phyloP scores from a whole-genome alignment of 2,113 vertebrate genomes.

The Leucopsar rothschildi region DNA sequence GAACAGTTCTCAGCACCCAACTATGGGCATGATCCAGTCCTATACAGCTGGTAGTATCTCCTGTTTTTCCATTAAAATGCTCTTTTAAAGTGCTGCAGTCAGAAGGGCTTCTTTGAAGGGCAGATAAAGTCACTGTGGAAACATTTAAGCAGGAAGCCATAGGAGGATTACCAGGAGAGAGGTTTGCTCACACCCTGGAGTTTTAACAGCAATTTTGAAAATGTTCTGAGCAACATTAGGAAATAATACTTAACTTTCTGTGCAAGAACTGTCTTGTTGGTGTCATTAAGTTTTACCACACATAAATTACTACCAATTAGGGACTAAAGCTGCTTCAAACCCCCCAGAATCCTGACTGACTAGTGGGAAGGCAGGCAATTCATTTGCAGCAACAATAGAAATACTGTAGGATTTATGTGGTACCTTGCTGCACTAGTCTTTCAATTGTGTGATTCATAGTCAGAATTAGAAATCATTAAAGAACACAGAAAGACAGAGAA shows the following conservation, averaged over 20 bases:
- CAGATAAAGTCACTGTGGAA: neutral
- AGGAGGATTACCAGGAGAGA: neutral
- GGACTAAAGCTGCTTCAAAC: neutral
- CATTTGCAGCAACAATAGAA: neutral
- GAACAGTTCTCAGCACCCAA: neutral
- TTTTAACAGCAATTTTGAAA: neutral
- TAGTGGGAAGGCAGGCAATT: neutral
- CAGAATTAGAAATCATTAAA: neutral
- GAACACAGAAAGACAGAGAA: neutral
- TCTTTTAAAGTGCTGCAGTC: neutral
- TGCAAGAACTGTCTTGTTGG: neutral
- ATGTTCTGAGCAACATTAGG: neutral
- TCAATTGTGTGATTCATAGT: neutral
- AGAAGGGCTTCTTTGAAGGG: neutral
- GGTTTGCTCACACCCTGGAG: neutral
- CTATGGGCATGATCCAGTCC: fast-evolving
- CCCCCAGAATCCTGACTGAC: neutral
- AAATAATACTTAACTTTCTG: neutral
- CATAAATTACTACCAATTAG: neutral
- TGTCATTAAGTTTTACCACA: constrained; percentile 6
- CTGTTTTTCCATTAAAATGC: neutral
- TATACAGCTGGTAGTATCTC: neutral
- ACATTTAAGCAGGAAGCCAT: neutral
- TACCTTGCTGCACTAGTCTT: neutral
- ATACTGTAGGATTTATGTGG: neutral